These are phyloP conservation scores for Tipula unca DNA, from an alignment of 2,888 invertebrate species.

Conservation along the genomic window DNA sequence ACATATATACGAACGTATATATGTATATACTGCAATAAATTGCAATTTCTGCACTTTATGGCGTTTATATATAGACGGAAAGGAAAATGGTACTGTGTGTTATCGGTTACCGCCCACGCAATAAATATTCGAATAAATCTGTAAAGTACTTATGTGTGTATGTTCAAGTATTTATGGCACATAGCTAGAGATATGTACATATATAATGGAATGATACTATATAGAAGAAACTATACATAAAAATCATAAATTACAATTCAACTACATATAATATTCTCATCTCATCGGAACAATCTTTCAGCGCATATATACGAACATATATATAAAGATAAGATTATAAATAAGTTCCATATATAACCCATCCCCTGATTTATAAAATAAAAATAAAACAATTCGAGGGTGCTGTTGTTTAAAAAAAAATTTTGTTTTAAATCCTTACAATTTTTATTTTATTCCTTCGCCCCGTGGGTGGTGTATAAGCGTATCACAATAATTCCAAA, in stretches of 20 bases:
- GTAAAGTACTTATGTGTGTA: background rate
- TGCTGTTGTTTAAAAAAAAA: background rate
- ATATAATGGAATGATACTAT: background rate
- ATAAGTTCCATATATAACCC: background rate
- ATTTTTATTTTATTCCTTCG: background rate
- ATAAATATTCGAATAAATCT: background rate
- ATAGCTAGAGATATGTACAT: too few species aligned
- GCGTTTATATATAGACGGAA: background rate
- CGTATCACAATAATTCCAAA: background rate
- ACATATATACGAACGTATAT: background rate
- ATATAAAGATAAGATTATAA: too few species aligned
- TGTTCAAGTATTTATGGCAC: background rate
- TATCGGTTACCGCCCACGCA: background rate
- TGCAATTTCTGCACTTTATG: background rate
- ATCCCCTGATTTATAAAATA: background rate
- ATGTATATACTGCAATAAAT: too few species aligned
- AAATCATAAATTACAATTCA: background rate
- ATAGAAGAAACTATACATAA: background rate
- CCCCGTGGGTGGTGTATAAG: background rate
- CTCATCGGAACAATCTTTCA: background rate
- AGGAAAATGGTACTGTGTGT: too few species aligned
- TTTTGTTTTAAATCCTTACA: background rate
- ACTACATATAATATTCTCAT: background rate
- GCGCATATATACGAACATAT: background rate
- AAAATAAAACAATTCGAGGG: background rate